These are phyloP conservation scores for Megaptera novaeangliae DNA, from an alignment of 2,113 vertebrate genomes.

Conservation along the genomic window DNA sequence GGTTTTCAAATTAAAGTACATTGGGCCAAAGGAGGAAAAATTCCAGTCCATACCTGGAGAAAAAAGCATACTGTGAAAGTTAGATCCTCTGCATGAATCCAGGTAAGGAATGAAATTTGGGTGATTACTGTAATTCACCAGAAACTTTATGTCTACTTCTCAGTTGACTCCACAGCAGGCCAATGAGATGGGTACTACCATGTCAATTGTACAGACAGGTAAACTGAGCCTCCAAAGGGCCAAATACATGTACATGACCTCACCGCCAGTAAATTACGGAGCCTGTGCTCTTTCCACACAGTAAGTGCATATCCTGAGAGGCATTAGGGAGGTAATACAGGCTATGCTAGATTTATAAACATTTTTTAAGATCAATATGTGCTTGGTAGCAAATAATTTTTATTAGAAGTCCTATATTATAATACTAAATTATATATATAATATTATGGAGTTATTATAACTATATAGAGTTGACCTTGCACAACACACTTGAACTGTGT, in stretches of 20 bases:
- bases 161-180: not conserved
- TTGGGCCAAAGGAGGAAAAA: not conserved
- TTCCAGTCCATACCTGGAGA: not conserved
- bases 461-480: too few species aligned
- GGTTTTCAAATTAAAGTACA: not conserved
- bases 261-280: not conserved
- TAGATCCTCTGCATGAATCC: not conserved
- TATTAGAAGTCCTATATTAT: too few species aligned
- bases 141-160: not conserved
- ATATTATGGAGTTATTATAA: too few species aligned
- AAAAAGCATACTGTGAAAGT: not conserved
- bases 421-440: too few species aligned
- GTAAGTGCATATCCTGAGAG: not conserved
- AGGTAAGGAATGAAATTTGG: not conserved
- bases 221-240: not conserved
- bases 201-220: not conserved
- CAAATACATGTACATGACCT: not conserved
- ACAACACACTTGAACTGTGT: too few species aligned
- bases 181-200: not conserved
- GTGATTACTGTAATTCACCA: not conserved
- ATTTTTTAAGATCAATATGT: not conserved
- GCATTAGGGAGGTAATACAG: not conserved
- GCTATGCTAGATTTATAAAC: not conserved
- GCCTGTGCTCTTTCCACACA: not conserved
- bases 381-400: not conserved